Percentiles rank a stretch among this genome's conserved stretches.
Conservation (phyloP, 2,797 vertebrate genomes). For the Ctenopoma kingsleyae region DNA sequence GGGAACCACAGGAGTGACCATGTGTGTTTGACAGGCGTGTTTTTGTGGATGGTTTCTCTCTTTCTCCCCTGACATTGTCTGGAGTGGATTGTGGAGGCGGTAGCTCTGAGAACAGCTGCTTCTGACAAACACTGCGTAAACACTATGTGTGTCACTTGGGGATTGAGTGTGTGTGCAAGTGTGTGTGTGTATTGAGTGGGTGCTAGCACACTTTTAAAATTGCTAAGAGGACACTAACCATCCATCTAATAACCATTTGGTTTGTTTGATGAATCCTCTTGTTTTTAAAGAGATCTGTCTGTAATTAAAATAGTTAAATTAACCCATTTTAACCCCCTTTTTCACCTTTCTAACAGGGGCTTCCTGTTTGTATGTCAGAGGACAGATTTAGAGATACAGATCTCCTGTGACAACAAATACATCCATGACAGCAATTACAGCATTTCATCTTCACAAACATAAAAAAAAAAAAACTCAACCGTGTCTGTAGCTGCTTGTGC, state of each 20-base stretch:
- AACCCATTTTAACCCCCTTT: neutral
- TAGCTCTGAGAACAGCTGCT: constrained; percentile 76
- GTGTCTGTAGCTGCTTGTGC: constrained; percentile 7
- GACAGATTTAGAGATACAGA: constrained; percentile 3
- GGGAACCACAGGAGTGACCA: constrained; percentile 59
- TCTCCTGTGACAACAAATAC: constrained; percentile 22
- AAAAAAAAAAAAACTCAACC: neutral
- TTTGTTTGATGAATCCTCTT: constrained; percentile 39
- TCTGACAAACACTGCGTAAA: constrained; percentile 71
- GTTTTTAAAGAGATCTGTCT: constrained; percentile 23
- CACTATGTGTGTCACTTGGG: constrained; percentile 63
- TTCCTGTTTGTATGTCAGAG: constrained; percentile 21
- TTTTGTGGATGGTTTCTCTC: constrained; percentile 63
- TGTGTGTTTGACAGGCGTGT: constrained; percentile 78
- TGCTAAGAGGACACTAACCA: constrained; percentile 43
- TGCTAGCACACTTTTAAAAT: constrained; percentile 50
- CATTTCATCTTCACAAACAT: constrained; percentile 20
- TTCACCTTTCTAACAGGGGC: neutral
- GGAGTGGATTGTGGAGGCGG: constrained; percentile 72
- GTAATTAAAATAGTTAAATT: constrained; percentile 27
- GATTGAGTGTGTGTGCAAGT: constrained; percentile 42
- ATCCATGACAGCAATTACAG: neutral
- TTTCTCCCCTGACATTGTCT: constrained; percentile 67
- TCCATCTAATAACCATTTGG: constrained; percentile 39
- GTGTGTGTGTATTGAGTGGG: constrained; percentile 36